These are phyloP conservation scores for Leptarthrus brevirostris DNA, from an alignment of 2,888 invertebrate genomes.

Conservation along the genomic window DNA sequence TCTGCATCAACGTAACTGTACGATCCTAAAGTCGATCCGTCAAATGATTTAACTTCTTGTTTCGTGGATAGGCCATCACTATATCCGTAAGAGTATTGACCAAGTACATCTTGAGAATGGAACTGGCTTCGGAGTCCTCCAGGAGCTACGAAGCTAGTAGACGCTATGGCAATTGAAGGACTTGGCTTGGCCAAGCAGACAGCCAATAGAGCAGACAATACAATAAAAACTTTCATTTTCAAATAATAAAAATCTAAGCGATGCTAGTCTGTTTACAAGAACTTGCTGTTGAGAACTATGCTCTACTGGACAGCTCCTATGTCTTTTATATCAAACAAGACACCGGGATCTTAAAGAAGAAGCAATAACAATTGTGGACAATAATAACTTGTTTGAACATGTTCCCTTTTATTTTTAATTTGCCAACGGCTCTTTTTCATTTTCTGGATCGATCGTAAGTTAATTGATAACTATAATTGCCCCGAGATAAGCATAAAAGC, in stretches of 20 bases:
- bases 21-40: conserved; percentile 70
- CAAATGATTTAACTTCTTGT: conserved; percentile 68
- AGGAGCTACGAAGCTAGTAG: background rate
- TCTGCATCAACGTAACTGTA: conserved; percentile 70
- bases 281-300: conserved; percentile 59
- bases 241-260: conserved; percentile 55
- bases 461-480: background rate
- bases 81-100: conserved; percentile 71
- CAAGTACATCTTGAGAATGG: conserved; percentile 70
- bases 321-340: conserved; percentile 30
- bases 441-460: background rate
- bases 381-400: background rate
- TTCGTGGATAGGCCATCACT: conserved; percentile 69
- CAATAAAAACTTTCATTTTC: conserved; percentile 61
- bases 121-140: conserved; percentile 61
- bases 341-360: background rate
- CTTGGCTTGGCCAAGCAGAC: conserved; percentile 55
- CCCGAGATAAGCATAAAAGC: too few relatives aligned
- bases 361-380: background rate
- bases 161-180: background rate
- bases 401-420: background rate
- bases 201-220: conserved; percentile 58
- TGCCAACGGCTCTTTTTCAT: background rate
- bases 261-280: conserved; percentile 59
- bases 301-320: background rate